Evolutionary conservation across 2,888 invertebrate genomes (phyloP).

Genomic region (Drosophila suboccidentalis): DNA sequence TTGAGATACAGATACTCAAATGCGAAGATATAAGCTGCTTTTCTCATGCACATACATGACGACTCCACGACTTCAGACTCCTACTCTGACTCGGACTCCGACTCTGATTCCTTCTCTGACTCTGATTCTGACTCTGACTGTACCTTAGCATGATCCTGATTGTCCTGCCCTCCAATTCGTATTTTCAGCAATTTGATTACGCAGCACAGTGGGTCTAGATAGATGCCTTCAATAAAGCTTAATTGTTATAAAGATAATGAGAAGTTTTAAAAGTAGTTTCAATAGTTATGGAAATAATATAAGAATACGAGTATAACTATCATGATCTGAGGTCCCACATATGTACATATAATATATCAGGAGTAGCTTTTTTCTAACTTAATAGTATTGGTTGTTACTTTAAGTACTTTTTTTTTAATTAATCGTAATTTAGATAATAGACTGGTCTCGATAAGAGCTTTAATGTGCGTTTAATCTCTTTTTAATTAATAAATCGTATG

Average conservation of each 20-base stretch:
- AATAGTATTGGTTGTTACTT: too few species aligned
- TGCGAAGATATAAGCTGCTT: conserved; percentile 69
- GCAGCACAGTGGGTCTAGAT: conserved; percentile 50
- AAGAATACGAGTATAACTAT: too few species aligned
- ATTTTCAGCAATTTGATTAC: conserved; percentile 78
- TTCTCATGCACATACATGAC: conserved; percentile 70
- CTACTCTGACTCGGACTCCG: conserved; percentile 33
- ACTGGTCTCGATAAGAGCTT: too few species aligned
- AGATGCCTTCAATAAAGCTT: not conserved
- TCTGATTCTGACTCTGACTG: conserved; percentile 22
- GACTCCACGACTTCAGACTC: conserved; percentile 38
- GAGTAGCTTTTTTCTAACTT: too few species aligned
- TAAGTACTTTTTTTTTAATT: too few species aligned
- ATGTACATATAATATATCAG: too few species aligned
- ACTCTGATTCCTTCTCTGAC: conserved; percentile 26
- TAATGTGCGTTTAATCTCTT: too few species aligned
- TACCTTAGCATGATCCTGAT: conserved; percentile 55
- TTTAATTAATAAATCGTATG: too few species aligned
- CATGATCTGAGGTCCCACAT: too few species aligned
- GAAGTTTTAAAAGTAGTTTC: too few species aligned
- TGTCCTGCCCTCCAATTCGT: conserved; percentile 53
- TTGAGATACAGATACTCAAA: conserved; percentile 49
- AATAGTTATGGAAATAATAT: too few species aligned
- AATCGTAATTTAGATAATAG: too few species aligned
- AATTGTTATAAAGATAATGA: not conserved